Evolutionary conservation across 2,797 vertebrate species (phyloP).

Genomic region (Otolemur crassicaudatus): DNA sequence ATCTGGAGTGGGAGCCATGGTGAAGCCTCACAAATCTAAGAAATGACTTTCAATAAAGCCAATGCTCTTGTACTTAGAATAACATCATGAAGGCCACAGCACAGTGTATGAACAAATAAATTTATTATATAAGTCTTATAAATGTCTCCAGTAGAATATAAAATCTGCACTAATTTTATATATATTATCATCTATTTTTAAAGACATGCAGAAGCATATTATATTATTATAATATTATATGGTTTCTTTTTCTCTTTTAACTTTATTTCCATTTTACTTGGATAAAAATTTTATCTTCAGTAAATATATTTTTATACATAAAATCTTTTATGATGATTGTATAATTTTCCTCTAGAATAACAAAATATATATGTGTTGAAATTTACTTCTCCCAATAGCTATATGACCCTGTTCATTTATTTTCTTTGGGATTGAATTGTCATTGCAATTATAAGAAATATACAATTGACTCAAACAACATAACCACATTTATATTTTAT

Average conservation of each 20-base stretch:
- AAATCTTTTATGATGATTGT: neutral
- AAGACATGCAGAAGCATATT: neutral
- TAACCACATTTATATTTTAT: neutral
- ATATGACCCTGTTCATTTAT: neutral
- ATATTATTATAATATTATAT: neutral
- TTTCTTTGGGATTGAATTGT: neutral
- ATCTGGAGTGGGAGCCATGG: neutral
- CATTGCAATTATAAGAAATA: slow-evolving; percentile 12
- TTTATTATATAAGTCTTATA: neutral
- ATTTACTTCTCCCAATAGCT: neutral
- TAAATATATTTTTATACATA: neutral
- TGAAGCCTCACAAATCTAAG: neutral
- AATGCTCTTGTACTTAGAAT: neutral
- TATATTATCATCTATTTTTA: neutral
- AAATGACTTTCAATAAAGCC: neutral
- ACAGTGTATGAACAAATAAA: neutral
- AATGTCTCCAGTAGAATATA: neutral
- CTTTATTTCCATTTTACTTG: neutral
- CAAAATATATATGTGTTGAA: neutral
- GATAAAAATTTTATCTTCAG: neutral
- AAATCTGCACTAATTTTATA: neutral
- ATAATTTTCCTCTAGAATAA: neutral
- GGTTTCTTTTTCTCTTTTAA: neutral
- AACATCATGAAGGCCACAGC: neutral
- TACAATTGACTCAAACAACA: neutral